Evolutionary conservation across 2,888 invertebrate species (phyloP).

Genomic region (Epiperipatus broadwayi): DNA sequence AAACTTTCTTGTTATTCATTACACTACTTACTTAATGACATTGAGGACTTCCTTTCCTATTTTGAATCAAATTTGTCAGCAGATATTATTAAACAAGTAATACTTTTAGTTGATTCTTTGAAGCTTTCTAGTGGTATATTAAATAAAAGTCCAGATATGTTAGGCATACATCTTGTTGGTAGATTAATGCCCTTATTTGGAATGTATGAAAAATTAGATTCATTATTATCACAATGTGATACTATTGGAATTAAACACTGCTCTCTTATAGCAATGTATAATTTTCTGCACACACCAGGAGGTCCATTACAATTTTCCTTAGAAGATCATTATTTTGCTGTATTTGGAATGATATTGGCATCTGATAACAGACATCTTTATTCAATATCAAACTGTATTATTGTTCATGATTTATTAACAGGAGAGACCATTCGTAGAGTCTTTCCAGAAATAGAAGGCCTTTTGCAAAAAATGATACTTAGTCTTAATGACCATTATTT

Average conservation of each 20-base stretch:
- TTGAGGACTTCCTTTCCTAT: constrained; percentile 54
- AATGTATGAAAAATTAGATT: constrained; percentile 55
- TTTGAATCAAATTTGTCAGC: constrained; percentile 31
- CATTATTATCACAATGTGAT: constrained; percentile 74
- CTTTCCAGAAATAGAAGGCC: constrained; percentile 71
- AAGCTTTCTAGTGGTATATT: constrained; percentile 83
- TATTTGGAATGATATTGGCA: constrained; percentile 73
- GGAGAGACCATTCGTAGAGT: constrained; percentile 84
- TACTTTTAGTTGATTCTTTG: constrained; percentile 78
- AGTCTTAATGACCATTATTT: constrained; percentile 92
- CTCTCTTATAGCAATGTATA: constrained; percentile 74
- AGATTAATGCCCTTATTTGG: constrained; percentile 68
- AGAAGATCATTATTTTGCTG: constrained; percentile 94
- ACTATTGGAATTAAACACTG: constrained; percentile 68
- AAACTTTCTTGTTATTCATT: constrained; percentile 86
- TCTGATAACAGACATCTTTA: constrained; percentile 79
- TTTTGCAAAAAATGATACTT: constrained; percentile 77
- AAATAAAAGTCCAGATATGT: constrained; percentile 77
- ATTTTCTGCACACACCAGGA: constrained; percentile 94
- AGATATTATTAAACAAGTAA: constrained; percentile 46
- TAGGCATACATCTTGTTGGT: constrained; percentile 81
- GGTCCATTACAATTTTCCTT: constrained; percentile 80
- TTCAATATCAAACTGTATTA: constrained; percentile 85
- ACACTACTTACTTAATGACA: constrained; percentile 81
- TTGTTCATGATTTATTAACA: constrained; percentile 88